Conservation (phyloP, 1,140 invertebrate genomes). For the Drosophila murphyi region DNA sequence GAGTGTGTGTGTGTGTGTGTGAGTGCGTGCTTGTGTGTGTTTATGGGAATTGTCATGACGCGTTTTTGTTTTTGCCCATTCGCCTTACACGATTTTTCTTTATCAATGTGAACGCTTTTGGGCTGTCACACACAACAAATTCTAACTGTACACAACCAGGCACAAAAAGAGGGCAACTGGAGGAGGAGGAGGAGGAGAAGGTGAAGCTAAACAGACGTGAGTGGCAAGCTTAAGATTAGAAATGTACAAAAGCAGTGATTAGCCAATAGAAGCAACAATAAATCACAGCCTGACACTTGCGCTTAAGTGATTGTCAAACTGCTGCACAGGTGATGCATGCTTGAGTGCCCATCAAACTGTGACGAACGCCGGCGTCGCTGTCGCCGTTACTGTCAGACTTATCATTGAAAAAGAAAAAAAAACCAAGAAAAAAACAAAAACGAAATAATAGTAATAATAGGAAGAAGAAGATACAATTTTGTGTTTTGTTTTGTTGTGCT, state of each 20-base stretch:
- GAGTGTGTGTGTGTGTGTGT: not conserved
- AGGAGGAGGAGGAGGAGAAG: not conserved
- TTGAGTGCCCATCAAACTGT: constrained; percentile 3
- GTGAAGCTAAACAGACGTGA: constrained; percentile 38
- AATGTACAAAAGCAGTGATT: not conserved
- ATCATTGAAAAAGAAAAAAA: constrained; percentile 39
- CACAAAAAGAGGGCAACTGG: not conserved
- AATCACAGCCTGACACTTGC: constrained; percentile 36
- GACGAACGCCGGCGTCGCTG: constrained; percentile 16
- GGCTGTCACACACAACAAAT: constrained; percentile 22
- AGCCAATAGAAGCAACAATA: not conserved
- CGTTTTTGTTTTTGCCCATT: constrained; percentile 57
- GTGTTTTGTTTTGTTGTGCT: constrained; percentile 42
- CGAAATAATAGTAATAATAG: not conserved
- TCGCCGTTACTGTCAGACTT: constrained; percentile 41
- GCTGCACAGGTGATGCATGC: constrained; percentile 11
- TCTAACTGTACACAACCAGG: constrained; percentile 37
- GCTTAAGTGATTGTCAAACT: constrained; percentile 58
- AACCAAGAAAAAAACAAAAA: constrained; percentile 28
- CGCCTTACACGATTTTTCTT: constrained; percentile 35
- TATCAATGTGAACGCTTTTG: constrained; percentile 39
- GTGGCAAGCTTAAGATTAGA: constrained; percentile 44
- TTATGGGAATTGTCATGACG: constrained; percentile 62
- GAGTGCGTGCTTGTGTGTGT: constrained; percentile 9
- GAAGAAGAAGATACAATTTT: not conserved